A percentile compares a stretch with the other conserved stretches of the same genome.
These are phyloP conservation scores for Bradypodion ventrale DNA, from an alignment of 2,797 vertebrate species.

Conservation along the genomic window DNA sequence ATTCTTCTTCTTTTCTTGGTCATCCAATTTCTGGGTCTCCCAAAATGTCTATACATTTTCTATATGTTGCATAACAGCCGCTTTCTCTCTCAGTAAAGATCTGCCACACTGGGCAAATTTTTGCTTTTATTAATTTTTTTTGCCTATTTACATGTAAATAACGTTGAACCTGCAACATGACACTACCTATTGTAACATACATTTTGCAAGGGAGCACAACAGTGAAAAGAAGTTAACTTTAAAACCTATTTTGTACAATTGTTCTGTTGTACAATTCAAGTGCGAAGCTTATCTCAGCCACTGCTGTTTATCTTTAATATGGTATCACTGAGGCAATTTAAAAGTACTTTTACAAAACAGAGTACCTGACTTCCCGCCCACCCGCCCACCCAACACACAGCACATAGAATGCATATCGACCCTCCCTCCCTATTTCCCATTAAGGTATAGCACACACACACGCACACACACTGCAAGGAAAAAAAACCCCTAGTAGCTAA, in stretches of 20 bases:
- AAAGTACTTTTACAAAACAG: slow-evolving; percentile 93
- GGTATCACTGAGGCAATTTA: slow-evolving; percentile 95
- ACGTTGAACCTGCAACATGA: slow-evolving; percentile 99
- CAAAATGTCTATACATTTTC: slow-evolving; percentile 94
- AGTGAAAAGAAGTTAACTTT: slow-evolving; percentile 94
- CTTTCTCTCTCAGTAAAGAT: slow-evolving; percentile 94
- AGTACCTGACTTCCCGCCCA: slow-evolving; percentile 93
- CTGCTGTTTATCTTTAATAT: slow-evolving; percentile 85
- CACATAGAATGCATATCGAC: slow-evolving; percentile 98
- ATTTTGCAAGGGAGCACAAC: slow-evolving; percentile 98
- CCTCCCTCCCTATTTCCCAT: slow-evolving; percentile 76
- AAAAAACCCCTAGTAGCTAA: slow-evolving; percentile 77
- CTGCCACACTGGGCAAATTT: slow-evolving; percentile 88
- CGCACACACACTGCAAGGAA: slow-evolving; percentile 92
- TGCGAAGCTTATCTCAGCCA: slow-evolving; percentile 90
- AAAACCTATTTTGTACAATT: slow-evolving; percentile 97
- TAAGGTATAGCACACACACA: slow-evolving; percentile 92
- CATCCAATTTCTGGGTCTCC: slow-evolving; percentile 83
- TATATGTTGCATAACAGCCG: slow-evolving; percentile 98
- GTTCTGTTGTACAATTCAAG: slow-evolving; percentile 93
- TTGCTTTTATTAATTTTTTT: slow-evolving; percentile 69
- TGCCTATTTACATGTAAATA: slow-evolving; percentile 99
- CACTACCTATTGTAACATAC: slow-evolving; percentile 99
- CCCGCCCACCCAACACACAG: slow-evolving; percentile 90
- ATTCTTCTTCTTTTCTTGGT: slow-evolving; percentile 56